These are phyloP conservation scores for Lasiurus cinereus DNA, from an alignment of 2,113 vertebrate genomes.

Conservation along the genomic window DNA sequence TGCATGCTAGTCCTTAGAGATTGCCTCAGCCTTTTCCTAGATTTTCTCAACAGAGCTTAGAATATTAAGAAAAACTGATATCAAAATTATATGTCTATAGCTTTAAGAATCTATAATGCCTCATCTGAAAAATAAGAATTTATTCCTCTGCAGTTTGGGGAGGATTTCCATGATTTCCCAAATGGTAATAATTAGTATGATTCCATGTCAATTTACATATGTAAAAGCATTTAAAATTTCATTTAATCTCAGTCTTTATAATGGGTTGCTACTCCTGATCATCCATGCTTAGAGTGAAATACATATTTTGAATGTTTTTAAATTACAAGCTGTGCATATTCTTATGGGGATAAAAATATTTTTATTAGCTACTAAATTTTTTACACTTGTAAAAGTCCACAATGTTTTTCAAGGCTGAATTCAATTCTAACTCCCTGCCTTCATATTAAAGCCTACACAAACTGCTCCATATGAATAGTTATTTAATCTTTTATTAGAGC, in stretches of 20 bases:
- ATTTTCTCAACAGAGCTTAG: not conserved
- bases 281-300: slow-evolving; percentile 54
- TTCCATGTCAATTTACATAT: slow-evolving; percentile 18
- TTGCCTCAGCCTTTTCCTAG: not conserved
- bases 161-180: not conserved
- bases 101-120: not conserved
- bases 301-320: slow-evolving; percentile 68
- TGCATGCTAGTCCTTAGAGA: not conserved
- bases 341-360: not conserved
- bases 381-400: slow-evolving; percentile 60
- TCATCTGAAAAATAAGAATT: slow-evolving; percentile 12
- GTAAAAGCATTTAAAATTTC: slow-evolving; percentile 48
- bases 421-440: slow-evolving; percentile 73
- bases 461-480: slow-evolving; percentile 74
- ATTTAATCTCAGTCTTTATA: slow-evolving; percentile 24
- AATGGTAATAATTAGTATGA: slow-evolving; percentile 43
- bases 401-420: slow-evolving; percentile 74
- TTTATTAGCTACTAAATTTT: slow-evolving; percentile 78
- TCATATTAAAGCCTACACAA: slow-evolving; percentile 79
- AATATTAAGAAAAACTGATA: not conserved
- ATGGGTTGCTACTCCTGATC: slow-evolving; percentile 32
- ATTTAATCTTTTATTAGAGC: slow-evolving; percentile 81
- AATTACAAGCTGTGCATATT: slow-evolving; percentile 61
- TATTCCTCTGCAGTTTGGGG: not conserved
- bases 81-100: not conserved